These are phyloP conservation scores for Siniperca obscura DNA, from an alignment of 2,797 vertebrate species.

Conservation along the genomic window DNA sequence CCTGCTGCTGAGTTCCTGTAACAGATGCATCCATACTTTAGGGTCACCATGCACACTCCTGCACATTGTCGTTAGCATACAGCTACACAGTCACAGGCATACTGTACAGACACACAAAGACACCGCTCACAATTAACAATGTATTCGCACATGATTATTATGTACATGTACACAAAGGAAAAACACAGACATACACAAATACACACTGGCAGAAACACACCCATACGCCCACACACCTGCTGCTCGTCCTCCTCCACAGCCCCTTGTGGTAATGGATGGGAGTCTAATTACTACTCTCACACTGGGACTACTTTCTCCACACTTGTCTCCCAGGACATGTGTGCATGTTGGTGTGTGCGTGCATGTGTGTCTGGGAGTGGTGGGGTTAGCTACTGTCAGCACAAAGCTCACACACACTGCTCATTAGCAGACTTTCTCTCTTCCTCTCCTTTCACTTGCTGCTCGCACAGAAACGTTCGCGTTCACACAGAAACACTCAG, in stretches of 20 bases:
- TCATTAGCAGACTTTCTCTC: slow-evolving; percentile 84
- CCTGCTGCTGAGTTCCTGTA: slow-evolving; percentile 71
- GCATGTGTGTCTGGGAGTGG: slow-evolving; percentile 56
- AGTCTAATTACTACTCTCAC: slow-evolving; percentile 87
- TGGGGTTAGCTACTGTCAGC: slow-evolving; percentile 74
- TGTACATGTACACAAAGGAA: slow-evolving; percentile 64
- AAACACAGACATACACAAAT: slow-evolving; percentile 64
- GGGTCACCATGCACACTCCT: slow-evolving; percentile 40
- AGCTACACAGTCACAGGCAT: slow-evolving; percentile 53
- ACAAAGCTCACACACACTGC: slow-evolving; percentile 70
- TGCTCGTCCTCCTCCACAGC: slow-evolving; percentile 77
- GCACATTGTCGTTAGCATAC: slow-evolving; percentile 35
- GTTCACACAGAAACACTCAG: slow-evolving; percentile 50
- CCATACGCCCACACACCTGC: slow-evolving; percentile 79
- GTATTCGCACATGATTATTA: slow-evolving; percentile 61
- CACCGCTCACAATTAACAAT: slow-evolving; percentile 48
- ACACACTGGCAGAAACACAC: slow-evolving; percentile 64
- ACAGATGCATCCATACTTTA: slow-evolving; percentile 64
- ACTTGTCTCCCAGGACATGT: slow-evolving; percentile 80
- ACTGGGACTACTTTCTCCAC: slow-evolving; percentile 79
- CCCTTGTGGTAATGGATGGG: slow-evolving; percentile 88
- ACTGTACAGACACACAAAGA: slow-evolving; percentile 42
- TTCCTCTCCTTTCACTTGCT: slow-evolving; percentile 54
- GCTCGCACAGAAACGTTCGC: slow-evolving; percentile 4
- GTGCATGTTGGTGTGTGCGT: slow-evolving; percentile 55